phyloP scores from a whole-genome alignment of 2,113 vertebrate genomes.

The Neolamprologus falcicula region DNA sequence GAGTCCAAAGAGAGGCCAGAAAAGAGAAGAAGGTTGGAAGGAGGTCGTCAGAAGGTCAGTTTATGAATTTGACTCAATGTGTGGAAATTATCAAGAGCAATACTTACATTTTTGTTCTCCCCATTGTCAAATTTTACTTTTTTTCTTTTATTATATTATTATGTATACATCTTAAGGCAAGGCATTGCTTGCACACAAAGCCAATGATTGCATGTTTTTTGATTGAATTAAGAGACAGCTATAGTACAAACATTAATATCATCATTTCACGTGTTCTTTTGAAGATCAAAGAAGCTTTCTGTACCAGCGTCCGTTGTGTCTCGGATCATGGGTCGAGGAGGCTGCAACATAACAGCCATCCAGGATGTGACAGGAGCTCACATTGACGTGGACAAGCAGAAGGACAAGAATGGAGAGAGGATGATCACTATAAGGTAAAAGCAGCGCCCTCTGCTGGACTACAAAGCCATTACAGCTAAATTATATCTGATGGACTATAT shows the following conservation, averaged over 20 bases:
- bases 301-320: slow-evolving; percentile 97
- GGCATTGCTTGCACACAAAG: neutral
- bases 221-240: neutral
- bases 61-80: neutral
- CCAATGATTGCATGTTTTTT: neutral
- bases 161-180: neutral
- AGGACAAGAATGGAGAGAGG: slow-evolving; percentile 98
- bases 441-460: neutral
- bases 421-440: slow-evolving; percentile 98
- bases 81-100: neutral
- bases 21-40: slow-evolving; percentile 99
- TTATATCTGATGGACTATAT: neutral
- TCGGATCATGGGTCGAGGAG: slow-evolving; percentile 97
- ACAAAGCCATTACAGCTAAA: neutral
- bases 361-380: slow-evolving; percentile 98
- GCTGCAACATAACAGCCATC: slow-evolving; percentile 98
- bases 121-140: neutral
- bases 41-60: slow-evolving; percentile 92
- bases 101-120: neutral
- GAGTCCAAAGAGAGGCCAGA: slow-evolving; percentile 94
- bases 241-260: neutral
- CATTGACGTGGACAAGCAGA: slow-evolving; percentile 98
- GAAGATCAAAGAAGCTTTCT: slow-evolving; percentile 96
- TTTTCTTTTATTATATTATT: neutral
- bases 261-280: neutral